phyloP scores from a whole-genome alignment of 2,888 invertebrate genomes.

The Lypha dubia region DNA sequence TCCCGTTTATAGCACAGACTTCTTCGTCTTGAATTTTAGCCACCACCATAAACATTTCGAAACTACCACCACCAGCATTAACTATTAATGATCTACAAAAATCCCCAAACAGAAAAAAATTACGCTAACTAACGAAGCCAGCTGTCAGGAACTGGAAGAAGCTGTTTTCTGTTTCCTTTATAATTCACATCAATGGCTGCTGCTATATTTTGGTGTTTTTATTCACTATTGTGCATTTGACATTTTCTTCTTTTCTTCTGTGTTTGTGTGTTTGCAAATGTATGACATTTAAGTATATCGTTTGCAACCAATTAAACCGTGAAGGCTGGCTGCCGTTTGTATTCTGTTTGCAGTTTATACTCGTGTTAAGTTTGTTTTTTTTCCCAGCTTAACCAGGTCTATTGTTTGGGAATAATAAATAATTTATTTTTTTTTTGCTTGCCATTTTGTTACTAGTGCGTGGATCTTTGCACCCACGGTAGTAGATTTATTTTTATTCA shows the following conservation, averaged over 20 bases:
- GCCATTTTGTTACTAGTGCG: slow-evolving; percentile 39
- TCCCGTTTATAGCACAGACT: slow-evolving; percentile 31
- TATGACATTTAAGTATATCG: slow-evolving; percentile 77
- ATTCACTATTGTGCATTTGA: slow-evolving; percentile 73
- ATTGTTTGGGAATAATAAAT: slow-evolving; percentile 63
- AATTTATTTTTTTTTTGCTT: slow-evolving; percentile 14
- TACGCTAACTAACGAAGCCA: slow-evolving; percentile 69
- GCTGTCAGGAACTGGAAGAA: slow-evolving; percentile 69
- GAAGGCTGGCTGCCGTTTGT: slow-evolving; percentile 80
- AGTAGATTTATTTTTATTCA: slow-evolving; percentile 64
- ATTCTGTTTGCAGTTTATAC: slow-evolving; percentile 34
- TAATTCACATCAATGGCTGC: slow-evolving; percentile 60
- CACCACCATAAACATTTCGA: slow-evolving; percentile 72
- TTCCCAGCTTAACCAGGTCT: slow-evolving; percentile 59
- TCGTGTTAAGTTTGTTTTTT: slow-evolving; percentile 14
- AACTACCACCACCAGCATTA: slow-evolving; percentile 61
- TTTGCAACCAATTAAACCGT: slow-evolving; percentile 82
- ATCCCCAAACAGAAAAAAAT: slow-evolving; percentile 3
- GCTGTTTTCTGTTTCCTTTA: slow-evolving; percentile 50
- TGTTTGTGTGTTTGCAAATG: slow-evolving; percentile 73
- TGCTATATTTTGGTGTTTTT: slow-evolving; percentile 59
- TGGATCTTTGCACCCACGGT: slow-evolving; percentile 69
- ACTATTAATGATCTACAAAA: slow-evolving; percentile 76
- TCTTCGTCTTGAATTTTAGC: background rate
- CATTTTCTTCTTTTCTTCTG: slow-evolving; percentile 72